phyloP scores from a whole-genome alignment of 2,888 invertebrate species.

The Pterobdella sp. region DNA sequence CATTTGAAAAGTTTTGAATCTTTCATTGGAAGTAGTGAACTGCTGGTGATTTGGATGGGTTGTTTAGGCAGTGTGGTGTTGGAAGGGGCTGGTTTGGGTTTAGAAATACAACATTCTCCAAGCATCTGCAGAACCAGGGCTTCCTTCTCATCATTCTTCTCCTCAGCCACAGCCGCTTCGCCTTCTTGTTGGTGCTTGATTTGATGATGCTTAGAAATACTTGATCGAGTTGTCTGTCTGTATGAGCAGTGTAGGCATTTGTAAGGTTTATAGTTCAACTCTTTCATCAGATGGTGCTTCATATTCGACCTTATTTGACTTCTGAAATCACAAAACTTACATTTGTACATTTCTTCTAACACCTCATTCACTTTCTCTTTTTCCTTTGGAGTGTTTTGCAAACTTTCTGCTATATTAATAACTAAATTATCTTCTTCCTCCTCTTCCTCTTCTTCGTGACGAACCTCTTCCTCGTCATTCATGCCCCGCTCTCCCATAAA shows the following conservation, averaged over 20 bases:
- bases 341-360: conserved; percentile 28
- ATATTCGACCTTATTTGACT: conserved; percentile 31
- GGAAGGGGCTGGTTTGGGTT: neutral
- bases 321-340: conserved; percentile 32
- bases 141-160: conserved; percentile 30
- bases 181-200: conserved; percentile 28
- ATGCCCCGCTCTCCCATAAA: neutral
- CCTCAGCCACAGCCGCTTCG: conserved; percentile 24
- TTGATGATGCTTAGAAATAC: conserved; percentile 34
- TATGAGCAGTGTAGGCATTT: conserved; percentile 34
- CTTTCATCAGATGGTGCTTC: conserved; percentile 35
- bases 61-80: neutral
- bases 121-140: conserved; percentile 29
- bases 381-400: neutral
- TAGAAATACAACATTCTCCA: conserved; percentile 15
- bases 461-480: neutral
- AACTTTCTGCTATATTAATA: neutral
- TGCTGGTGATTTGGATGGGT: neutral
- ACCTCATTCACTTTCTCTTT: neutral
- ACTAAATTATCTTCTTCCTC: conserved; percentile 11
- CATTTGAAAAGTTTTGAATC: conserved; percentile 26
- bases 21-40: conserved; percentile 3
- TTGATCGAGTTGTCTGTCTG: conserved; percentile 30
- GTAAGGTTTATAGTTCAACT: conserved; percentile 36
- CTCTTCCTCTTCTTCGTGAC: conserved; percentile 9